A percentile compares a stretch with the other conserved stretches of the same genome.
Evolutionary conservation across 2,113 vertebrate species (phyloP).

Genomic region (Picathartes gymnocephalus): DNA sequence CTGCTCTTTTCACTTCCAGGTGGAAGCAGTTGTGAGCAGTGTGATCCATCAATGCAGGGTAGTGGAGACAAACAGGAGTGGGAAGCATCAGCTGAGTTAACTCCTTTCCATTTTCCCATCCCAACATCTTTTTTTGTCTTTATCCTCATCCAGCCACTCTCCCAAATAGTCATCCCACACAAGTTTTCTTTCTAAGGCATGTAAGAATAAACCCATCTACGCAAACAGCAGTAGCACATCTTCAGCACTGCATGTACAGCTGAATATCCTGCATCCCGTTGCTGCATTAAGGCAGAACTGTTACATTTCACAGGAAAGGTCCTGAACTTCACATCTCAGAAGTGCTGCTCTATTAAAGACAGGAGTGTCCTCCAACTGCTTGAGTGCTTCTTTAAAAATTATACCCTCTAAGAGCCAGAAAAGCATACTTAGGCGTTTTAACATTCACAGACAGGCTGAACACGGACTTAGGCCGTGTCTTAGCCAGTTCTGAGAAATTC

Average conservation of each 20-base stretch:
- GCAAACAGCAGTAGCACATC: neutral
- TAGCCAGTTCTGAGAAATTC: neutral
- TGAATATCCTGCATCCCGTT: neutral
- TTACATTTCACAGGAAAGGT: neutral
- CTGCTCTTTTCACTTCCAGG: neutral
- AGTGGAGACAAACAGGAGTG: neutral
- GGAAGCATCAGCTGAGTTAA: neutral
- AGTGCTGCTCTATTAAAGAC: neutral
- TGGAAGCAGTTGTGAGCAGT: neutral
- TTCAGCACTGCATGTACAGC: neutral
- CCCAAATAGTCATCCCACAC: neutral
- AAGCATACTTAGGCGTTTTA: neutral
- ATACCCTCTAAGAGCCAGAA: neutral
- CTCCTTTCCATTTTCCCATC: neutral
- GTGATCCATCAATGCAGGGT: neutral
- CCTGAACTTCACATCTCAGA: neutral
- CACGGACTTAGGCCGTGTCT: neutral
- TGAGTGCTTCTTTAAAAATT: neutral
- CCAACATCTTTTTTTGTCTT: neutral
- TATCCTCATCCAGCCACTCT: neutral
- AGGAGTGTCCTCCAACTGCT: neutral
- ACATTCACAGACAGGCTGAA: neutral
- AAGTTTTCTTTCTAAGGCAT: neutral
- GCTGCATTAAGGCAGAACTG: neutral
- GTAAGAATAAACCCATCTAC: neutral